Base-by-base conservation (phyloP, 2,113 vertebrate species). In the Oreochromis spilurus region DNA sequence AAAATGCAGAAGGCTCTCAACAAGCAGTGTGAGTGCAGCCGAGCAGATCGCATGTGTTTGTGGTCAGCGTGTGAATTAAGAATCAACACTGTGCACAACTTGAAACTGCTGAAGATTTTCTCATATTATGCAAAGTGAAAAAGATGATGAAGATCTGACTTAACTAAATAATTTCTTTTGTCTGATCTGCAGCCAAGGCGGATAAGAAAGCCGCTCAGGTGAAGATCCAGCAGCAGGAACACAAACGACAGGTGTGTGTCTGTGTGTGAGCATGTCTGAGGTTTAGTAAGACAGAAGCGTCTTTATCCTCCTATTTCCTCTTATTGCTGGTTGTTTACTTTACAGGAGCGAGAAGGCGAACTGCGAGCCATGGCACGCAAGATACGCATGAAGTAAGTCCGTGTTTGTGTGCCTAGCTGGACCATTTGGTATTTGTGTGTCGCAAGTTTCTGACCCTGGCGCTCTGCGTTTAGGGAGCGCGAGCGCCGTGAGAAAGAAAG, bases 341-440 rank as follows among this genome's bases (percentile, higher is more conserved):
- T 84, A 52, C 91, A 98, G 98, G 98, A 99, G 84, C 96, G 98
- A n/a, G 98, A 98, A 60, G 98, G 98, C 7, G 98, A 98, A 79
- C 97, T 99, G 2, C 96, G 98, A 16, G 97, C 98, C 91, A 99
- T 99, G 98, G 98, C 98, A 89, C 97, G 98, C 83, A 99, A 99
- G 92, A 99, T 99, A 88, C 97, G 98, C 17, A 98, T 99, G 97
- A 99, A 99, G 98, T 99, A 97, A 97, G 97, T 67, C 6, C 34
- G 60, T 85, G 31, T 75, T 43, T 75, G 48, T 70, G 29, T 57
- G 81, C 13, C 19, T 81, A 50, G 55, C 31, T 79, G 79, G 45
- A 81, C 84, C 19, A 52, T 87, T 82, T 79, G 55, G 84, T 85
- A 26, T 90, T 81, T 82, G 34, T 89, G 60, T 91, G 60, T 90